These are phyloP conservation scores for Anser brachyrhynchus DNA, from an alignment of 2,113 vertebrate genomes.

Conservation along the genomic window DNA sequence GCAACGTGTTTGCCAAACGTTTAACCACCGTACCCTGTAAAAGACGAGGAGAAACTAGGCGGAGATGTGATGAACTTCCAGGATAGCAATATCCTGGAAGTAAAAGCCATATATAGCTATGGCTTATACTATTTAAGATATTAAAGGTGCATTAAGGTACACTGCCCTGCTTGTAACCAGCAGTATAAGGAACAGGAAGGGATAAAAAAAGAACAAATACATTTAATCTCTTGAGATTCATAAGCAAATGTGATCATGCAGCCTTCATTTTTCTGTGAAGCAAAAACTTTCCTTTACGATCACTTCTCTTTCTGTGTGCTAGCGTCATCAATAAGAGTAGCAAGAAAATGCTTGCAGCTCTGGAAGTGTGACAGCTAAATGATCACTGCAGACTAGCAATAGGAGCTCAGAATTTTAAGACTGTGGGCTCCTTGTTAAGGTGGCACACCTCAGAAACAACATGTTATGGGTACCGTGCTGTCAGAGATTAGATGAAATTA, in stretches of 20 bases:
- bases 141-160: background rate
- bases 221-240: background rate
- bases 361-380: background rate
- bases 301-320: background rate
- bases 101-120: background rate
- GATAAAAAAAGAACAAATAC: background rate
- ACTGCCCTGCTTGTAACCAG: background rate
- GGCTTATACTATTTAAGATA: background rate
- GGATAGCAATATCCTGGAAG: background rate
- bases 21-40: background rate
- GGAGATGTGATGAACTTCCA: background rate
- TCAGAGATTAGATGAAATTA: background rate
- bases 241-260: background rate
- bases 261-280: background rate
- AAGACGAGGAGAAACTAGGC: background rate
- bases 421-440: background rate
- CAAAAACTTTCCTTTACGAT: background rate
- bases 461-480: background rate
- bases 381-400: background rate
- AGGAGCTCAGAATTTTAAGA: background rate
- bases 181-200: background rate
- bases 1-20: rapidly evolving
- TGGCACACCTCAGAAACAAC: background rate
- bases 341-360: background rate
- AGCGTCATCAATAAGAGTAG: background rate